phyloP scores from a whole-genome alignment of 2,888 invertebrate genomes.

The Scaptomyza reducta region DNA sequence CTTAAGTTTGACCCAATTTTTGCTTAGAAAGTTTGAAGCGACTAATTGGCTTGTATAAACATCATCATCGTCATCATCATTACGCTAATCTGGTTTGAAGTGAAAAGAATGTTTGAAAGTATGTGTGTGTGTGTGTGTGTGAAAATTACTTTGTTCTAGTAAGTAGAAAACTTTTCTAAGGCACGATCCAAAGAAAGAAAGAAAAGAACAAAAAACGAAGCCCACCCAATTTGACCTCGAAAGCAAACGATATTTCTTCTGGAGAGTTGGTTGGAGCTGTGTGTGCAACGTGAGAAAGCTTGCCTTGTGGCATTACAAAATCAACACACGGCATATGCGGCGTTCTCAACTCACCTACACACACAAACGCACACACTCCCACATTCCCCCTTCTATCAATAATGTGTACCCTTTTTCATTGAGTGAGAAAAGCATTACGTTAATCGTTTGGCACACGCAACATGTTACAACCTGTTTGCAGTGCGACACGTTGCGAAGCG shows the following conservation, averaged over 20 bases:
- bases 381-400: not conserved
- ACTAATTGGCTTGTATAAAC: conserved; percentile 6
- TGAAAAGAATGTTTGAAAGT: conserved; percentile 1
- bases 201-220: conserved; percentile 10
- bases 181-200: conserved; percentile 11
- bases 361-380: not conserved
- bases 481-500: conserved; percentile 43
- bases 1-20: conserved; percentile 2
- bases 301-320: conserved; percentile 50
- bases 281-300: conserved; percentile 68
- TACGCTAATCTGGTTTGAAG: not conserved
- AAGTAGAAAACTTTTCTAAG: conserved; percentile 26
- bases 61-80: not conserved
- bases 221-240: conserved; percentile 49
- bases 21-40: not conserved
- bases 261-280: conserved; percentile 14
- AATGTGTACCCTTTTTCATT: conserved; percentile 11
- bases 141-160: conserved; percentile 3
- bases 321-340: conserved; percentile 22
- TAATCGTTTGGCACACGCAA: conserved; percentile 27
- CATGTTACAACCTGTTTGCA: conserved; percentile 63
- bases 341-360: not conserved
- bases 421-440: conserved; percentile 23
- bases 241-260: conserved; percentile 14
- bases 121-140: not conserved